Evolutionary conservation across 2,113 vertebrate species (phyloP).

Genomic region (Rhegmatorhina hoffmannsi): DNA sequence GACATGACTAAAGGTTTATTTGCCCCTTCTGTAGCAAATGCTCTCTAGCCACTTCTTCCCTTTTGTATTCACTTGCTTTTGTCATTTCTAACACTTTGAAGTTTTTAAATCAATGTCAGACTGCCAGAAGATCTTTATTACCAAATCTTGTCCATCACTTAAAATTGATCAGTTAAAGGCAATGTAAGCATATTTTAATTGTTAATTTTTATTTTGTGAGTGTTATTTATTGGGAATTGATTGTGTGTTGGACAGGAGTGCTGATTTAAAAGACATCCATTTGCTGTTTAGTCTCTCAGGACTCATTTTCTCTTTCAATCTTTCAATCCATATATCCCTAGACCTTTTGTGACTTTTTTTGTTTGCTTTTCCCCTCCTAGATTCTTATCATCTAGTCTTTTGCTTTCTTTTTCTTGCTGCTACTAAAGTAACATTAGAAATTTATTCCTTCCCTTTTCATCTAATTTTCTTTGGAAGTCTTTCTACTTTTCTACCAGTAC

Average conservation of each 20-base stretch:
- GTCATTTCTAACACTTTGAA: neutral
- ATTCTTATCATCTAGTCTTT: neutral
- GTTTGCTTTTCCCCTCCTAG: too few relatives aligned
- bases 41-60: neutral
- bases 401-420: neutral
- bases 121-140: neutral
- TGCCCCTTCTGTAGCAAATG: neutral
- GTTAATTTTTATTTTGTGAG: neutral
- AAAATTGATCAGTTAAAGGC: neutral
- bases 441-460: neutral
- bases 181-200: neutral
- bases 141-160: neutral
- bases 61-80: neutral
- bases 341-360: neutral
- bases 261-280: neutral
- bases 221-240: neutral
- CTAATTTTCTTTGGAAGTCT: neutral
- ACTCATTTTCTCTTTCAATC: neutral
- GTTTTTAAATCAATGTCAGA: neutral
- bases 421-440: neutral
- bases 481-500: neutral
- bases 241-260: fast-evolving
- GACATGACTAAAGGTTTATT: neutral
- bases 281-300: neutral
- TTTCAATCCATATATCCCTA: neutral